Conservation (phyloP, 2,888 invertebrate genomes). For the Andrena fulva region DNA sequence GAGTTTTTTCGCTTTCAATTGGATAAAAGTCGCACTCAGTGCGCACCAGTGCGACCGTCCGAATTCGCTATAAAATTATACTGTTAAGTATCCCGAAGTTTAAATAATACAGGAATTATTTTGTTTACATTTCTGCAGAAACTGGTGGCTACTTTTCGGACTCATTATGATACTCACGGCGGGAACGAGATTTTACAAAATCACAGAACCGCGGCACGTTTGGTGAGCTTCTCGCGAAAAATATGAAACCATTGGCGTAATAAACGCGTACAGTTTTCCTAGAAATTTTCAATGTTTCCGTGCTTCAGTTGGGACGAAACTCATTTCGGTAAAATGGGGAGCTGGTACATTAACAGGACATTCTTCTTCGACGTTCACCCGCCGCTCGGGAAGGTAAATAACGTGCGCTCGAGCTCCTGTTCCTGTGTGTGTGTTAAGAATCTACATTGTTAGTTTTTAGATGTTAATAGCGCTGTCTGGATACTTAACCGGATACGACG, state of each 20-base stretch:
- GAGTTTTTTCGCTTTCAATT: too few relatives aligned
- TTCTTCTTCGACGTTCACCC: conserved; percentile 99
- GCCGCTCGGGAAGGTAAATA: conserved; percentile 95
- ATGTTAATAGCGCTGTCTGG: conserved; percentile 98
- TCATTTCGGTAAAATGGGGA: conserved; percentile 99
- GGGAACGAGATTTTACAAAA: conserved; percentile 94
- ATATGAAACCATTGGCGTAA: not conserved
- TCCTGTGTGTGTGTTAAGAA: not conserved
- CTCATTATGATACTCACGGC: conserved; percentile 89
- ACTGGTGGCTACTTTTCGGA: conserved; percentile 90
- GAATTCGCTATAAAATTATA: not conserved
- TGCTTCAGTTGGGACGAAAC: conserved; percentile 97
- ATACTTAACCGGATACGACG: conserved; percentile 96
- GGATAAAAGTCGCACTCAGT: too few relatives aligned
- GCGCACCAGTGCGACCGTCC: too few relatives aligned
- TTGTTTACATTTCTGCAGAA: conserved; percentile 76
- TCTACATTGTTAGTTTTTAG: conserved; percentile 85
- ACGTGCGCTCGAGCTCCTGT: not conserved
- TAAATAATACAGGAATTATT: conserved; percentile 9
- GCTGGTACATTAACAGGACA: conserved; percentile 98
- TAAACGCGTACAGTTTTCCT: not conserved
- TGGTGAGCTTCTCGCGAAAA: conserved; percentile 88
- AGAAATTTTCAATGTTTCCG: conserved; percentile 75
- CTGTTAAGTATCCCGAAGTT: not conserved
- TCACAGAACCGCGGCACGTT: conserved; percentile 96